A percentile compares a stretch with the other conserved stretches of the same genome.
Evolutionary conservation across 2,888 invertebrate species (phyloP).

Genomic region (Thelaira solivaga): DNA sequence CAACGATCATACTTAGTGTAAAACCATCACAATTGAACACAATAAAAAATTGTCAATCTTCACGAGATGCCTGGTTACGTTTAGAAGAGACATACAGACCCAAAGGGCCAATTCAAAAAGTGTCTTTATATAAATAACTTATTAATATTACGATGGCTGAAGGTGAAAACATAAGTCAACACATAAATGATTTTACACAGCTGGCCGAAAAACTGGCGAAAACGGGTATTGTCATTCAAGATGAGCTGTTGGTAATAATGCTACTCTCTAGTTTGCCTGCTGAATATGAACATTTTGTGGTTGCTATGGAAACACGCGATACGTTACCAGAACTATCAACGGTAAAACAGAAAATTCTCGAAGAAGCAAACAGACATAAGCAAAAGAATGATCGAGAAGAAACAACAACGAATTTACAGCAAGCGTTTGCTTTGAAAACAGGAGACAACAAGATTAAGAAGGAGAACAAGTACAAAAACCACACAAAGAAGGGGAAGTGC

Average conservation of each 20-base stretch:
- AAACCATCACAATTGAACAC: neutral
- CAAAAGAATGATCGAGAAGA: constrained; percentile 10
- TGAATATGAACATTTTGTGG: constrained; percentile 48
- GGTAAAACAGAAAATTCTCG: constrained; percentile 49
- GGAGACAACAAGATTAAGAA: neutral
- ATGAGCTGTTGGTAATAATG: constrained; percentile 46
- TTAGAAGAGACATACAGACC: neutral
- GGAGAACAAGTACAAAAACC: neutral
- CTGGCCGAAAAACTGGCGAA: no score
- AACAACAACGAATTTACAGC: constrained; percentile 12
- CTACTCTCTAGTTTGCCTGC: constrained; percentile 50
- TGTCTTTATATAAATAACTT: no score
- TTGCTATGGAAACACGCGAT: constrained; percentile 60
- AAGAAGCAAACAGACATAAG: constrained; percentile 43
- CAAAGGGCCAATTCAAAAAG: no score
- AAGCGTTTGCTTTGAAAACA: constrained; percentile 24
- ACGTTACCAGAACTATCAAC: constrained; percentile 25
- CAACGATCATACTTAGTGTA: neutral
- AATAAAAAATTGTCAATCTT: neutral
- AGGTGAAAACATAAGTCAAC: no score
- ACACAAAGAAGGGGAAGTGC: neutral
- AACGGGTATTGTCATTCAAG: no score
- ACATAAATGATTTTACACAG: no score
- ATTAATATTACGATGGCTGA: no score
- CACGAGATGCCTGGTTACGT: neutral